These are phyloP conservation scores for Octopus bimaculoides DNA, from an alignment of 1,140 invertebrate genomes.

Conservation along the genomic window DNA sequence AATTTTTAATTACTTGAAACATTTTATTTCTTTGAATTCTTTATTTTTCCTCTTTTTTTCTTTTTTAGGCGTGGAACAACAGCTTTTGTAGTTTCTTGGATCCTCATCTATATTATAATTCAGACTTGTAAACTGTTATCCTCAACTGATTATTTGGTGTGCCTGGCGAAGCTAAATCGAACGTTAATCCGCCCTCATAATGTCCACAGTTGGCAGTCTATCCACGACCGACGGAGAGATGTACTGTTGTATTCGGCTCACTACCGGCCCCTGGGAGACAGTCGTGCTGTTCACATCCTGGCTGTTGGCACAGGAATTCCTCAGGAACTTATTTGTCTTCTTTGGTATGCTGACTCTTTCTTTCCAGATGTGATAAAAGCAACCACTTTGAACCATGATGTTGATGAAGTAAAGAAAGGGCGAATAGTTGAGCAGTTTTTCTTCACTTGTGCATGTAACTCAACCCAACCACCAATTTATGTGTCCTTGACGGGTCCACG, in stretches of 20 bases:
- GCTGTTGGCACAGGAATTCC: constrained; percentile 8
- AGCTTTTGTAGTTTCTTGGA: constrained; percentile 1
- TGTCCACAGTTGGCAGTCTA: background rate
- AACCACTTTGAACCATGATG: background rate
- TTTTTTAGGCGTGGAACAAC: constrained; percentile 8
- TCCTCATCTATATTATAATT: constrained; percentile 10
- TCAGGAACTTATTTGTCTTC: background rate
- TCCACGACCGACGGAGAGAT: background rate
- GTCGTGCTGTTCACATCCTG: background rate
- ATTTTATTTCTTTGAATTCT: background rate
- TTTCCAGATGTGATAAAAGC: constrained; percentile 8
- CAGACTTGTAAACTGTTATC: constrained; percentile 5
- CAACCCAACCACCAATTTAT: background rate
- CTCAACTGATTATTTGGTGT: background rate
- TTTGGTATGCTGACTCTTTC: constrained; percentile 8
- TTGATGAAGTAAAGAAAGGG: constrained; percentile 2
- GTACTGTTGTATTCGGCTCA: constrained; percentile 8
- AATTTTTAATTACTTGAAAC: background rate
- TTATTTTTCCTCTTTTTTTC: background rate
- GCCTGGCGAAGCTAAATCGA: constrained; percentile 8
- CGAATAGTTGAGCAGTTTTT: constrained; percentile 6
- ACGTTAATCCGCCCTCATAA: background rate
- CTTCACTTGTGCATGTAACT: constrained; percentile 5
- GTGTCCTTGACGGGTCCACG: background rate
- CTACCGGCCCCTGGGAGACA: constrained; percentile 6